Evolutionary conservation across 2,797 vertebrate species (phyloP).

Genomic region (Neopelma chrysocephalum): DNA sequence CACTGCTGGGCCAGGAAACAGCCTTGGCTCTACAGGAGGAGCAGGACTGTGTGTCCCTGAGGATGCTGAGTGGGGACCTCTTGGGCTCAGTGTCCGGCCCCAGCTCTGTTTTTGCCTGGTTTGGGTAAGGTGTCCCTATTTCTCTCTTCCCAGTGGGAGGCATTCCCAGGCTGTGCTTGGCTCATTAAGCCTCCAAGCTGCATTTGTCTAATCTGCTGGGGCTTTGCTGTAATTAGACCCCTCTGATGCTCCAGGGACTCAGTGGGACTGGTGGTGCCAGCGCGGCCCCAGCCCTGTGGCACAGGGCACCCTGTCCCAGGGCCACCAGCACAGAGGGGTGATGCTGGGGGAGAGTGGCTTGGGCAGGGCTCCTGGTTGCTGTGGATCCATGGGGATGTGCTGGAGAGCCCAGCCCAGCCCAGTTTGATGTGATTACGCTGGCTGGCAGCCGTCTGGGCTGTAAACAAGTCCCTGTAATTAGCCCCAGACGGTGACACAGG

Average conservation of each 20-base stretch:
- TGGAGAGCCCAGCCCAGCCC: neutral
- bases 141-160: fast-evolving
- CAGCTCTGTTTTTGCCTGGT: neutral
- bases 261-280: neutral
- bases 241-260: fast-evolving
- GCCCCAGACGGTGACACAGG: constrained; percentile 53
- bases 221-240: neutral
- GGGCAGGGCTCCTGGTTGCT: neutral
- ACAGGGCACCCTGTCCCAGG: neutral
- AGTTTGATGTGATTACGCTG: neutral
- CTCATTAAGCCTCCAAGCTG: neutral
- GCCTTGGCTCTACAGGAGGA: neutral
- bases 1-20: neutral
- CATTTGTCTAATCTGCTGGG: neutral
- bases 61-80: neutral
- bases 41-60: fast-evolving
- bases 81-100: fast-evolving
- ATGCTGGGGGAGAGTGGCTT: fast-evolving
- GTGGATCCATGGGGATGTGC: neutral
- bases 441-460: constrained; percentile 53
- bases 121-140: neutral
- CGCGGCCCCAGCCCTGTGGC: fast-evolving
- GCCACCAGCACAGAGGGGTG: neutral
- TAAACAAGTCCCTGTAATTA: constrained; percentile 58
- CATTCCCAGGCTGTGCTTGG: neutral